A percentile compares a stretch with the other conserved stretches of the same genome.
Conservation (phyloP, 2,113 vertebrate genomes). For the Triplophysa tibetana region DNA sequence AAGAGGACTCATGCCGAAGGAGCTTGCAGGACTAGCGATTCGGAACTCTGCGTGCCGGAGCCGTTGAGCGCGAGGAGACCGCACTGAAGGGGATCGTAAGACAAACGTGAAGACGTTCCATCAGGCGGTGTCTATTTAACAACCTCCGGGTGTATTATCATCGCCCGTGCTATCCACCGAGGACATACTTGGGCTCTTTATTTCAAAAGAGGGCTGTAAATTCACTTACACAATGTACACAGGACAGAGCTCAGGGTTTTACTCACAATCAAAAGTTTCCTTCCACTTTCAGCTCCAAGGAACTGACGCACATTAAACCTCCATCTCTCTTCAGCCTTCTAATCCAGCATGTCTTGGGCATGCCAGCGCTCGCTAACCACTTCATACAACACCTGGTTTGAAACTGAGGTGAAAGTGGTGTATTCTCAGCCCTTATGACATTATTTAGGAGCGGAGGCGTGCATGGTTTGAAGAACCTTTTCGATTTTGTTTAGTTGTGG, state of each 20-base stretch:
- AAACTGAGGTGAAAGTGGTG: neutral
- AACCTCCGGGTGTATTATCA: neutral
- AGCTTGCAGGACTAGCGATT: slow-evolving; percentile 71
- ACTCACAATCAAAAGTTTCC: slow-evolving; percentile 33
- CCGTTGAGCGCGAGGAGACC: neutral
- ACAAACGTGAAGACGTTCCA: slow-evolving; percentile 3
- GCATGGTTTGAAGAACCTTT: slow-evolving; percentile 44
- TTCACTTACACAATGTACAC: slow-evolving; percentile 29
- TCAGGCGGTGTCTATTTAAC: neutral
- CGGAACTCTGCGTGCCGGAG: neutral
- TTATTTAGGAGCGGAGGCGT: slow-evolving; percentile 19
- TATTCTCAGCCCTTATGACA: slow-evolving; percentile 4
- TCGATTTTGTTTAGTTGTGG: slow-evolving; percentile 21
- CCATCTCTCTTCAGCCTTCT: neutral
- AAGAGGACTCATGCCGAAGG: slow-evolving; percentile 74
- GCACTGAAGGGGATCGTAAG: slow-evolving; percentile 27
- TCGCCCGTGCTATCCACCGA: slow-evolving; percentile 39
- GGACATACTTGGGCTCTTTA: slow-evolving; percentile 34
- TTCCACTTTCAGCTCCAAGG: neutral
- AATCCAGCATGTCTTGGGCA: slow-evolving; percentile 65
- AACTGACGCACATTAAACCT: neutral
- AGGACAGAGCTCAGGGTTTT: slow-evolving; percentile 81
- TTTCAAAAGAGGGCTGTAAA: slow-evolving; percentile 32
- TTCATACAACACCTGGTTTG: slow-evolving; percentile 6
- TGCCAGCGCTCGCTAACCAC: slow-evolving; percentile 56